phyloP scores from a whole-genome alignment of 2,113 vertebrate species.

The Coryphaenoides rupestris region DNA sequence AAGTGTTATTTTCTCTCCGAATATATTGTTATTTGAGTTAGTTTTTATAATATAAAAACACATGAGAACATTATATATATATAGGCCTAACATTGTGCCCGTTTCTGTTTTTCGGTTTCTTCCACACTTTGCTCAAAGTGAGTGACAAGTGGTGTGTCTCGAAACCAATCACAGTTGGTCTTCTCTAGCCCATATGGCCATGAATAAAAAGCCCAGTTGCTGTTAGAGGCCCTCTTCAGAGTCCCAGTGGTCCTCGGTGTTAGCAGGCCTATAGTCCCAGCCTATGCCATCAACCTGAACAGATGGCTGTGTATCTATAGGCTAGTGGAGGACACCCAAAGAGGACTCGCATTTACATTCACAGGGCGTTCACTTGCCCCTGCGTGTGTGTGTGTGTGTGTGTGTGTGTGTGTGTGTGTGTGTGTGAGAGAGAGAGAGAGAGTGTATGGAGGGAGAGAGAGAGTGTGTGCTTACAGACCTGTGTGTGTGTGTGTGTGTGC shows the following conservation, averaged over 20 bases:
- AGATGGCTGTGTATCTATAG: conserved; percentile 59
- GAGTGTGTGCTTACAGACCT: conserved; percentile 8
- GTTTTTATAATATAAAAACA: no score
- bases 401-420: not conserved
- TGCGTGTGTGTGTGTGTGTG: not conserved
- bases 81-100: no score
- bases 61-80: no score
- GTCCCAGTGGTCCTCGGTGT: conserved; percentile 38
- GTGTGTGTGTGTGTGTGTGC: not conserved
- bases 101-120: no score
- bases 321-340: conserved; percentile 6
- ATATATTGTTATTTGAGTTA: no score
- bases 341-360: conserved; percentile 32
- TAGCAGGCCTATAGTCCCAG: conserved; percentile 27
- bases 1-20: no score
- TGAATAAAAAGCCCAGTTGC: conserved; percentile 41
- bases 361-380: not conserved
- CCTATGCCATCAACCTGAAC: conserved; percentile 51
- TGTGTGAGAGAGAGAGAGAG: not conserved
- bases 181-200: conserved; percentile 63
- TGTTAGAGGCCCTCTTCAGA: conserved; percentile 43
- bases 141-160: not conserved
- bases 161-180: conserved; percentile 45
- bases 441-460: not conserved
- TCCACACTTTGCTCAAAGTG: not conserved